A percentile compares a stretch with the other conserved stretches of the same genome.
These are phyloP conservation scores for Ictalurus furcatus DNA, from an alignment of 2,113 vertebrate species.

Conservation along the genomic window DNA sequence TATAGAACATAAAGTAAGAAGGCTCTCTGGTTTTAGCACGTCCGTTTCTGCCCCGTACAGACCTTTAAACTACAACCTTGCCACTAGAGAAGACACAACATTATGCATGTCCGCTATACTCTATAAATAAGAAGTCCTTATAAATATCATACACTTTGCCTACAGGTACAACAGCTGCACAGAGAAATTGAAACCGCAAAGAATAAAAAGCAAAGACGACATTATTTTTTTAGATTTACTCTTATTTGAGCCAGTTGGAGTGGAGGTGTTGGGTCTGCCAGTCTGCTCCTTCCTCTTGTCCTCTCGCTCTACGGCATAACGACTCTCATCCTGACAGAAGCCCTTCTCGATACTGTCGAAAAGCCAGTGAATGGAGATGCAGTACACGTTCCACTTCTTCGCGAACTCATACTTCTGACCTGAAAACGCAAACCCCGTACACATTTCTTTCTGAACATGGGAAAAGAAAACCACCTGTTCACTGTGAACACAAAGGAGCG, in stretches of 20 bases:
- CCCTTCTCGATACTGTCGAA: slow-evolving; percentile 93
- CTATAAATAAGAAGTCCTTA: not conserved
- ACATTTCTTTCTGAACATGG: not conserved
- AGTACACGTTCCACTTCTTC: slow-evolving; percentile 93
- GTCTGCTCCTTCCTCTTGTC: slow-evolving; percentile 52
- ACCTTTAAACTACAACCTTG: not conserved
- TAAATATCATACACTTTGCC: not conserved
- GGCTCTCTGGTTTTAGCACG: not conserved
- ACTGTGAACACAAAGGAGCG: not conserved
- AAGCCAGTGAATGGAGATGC: slow-evolving; percentile 90
- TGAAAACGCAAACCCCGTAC: slow-evolving; percentile 56
- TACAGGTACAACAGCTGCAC: not conserved
- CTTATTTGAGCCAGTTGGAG: slow-evolving; percentile 76
- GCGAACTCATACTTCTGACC: slow-evolving; percentile 98
- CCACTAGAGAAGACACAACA: not conserved
- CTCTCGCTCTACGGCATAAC: slow-evolving; percentile 76
- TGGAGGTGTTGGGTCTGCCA: slow-evolving; percentile 81
- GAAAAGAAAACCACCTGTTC: not conserved
- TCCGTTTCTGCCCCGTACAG: not conserved
- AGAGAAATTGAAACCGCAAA: not conserved
- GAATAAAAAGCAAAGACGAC: slow-evolving; percentile 60
- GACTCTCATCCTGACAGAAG: slow-evolving; percentile 92
- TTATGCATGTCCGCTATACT: not conserved
- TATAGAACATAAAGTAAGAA: not conserved
- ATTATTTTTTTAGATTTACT: slow-evolving; percentile 53